These are phyloP conservation scores for Aldrovandia affinis DNA, from an alignment of 2,797 vertebrate species.

Conservation along the genomic window DNA sequence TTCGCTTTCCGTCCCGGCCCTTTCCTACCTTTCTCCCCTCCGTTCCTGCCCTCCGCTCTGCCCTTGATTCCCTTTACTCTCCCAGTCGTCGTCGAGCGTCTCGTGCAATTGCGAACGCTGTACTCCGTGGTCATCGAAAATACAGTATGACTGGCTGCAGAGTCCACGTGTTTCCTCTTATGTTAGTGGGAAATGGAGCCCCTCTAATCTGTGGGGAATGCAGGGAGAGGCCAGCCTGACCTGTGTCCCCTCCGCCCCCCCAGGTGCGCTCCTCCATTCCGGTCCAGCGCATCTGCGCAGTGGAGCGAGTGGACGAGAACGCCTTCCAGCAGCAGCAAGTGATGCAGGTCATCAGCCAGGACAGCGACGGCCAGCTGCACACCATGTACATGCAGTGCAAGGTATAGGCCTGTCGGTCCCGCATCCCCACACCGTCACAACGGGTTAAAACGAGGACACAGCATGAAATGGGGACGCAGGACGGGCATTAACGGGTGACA, in stretches of 20 bases:
- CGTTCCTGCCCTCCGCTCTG: background rate
- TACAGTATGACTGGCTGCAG: background rate
- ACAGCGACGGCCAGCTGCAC: constrained; percentile 69
- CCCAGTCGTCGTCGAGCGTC: background rate
- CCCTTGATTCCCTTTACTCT: background rate
- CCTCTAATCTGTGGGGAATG: background rate
- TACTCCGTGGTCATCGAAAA: background rate
- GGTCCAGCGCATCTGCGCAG: constrained; percentile 79
- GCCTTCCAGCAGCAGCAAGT: constrained; percentile 90
- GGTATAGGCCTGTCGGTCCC: constrained; percentile 62
- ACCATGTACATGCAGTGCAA: constrained; percentile 93
- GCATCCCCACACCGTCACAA: background rate
- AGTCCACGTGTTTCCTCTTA: background rate
- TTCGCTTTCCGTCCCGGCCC: background rate
- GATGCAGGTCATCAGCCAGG: constrained; percentile 88
- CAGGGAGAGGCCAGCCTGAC: background rate
- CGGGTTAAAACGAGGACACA: background rate
- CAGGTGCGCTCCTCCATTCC: constrained; percentile 78
- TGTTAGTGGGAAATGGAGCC: background rate
- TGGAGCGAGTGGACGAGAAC: constrained; percentile 89
- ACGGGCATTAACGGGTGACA: background rate
- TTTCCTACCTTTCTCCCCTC: background rate
- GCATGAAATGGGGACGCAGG: background rate
- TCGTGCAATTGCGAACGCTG: background rate
- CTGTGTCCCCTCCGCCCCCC: background rate